These are phyloP conservation scores for Philaenus spumarius DNA, from an alignment of 1,140 invertebrate genomes.

Conservation along the genomic window DNA sequence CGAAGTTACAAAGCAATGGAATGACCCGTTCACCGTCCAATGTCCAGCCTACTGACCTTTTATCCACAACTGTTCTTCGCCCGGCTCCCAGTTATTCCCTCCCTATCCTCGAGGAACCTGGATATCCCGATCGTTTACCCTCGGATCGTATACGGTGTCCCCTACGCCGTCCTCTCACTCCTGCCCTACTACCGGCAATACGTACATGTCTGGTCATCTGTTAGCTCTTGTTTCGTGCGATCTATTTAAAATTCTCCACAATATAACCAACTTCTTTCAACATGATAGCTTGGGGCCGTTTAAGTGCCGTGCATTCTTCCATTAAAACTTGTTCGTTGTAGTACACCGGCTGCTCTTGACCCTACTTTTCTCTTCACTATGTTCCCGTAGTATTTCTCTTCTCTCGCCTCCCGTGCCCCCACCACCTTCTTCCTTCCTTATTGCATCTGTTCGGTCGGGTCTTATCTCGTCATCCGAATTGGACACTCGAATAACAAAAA, in stretches of 20 bases:
- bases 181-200: too few relatives aligned
- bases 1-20: too few relatives aligned
- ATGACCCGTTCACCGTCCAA: too few relatives aligned
- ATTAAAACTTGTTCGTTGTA: slow-evolving; percentile 8
- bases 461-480: neutral
- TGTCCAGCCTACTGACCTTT: too few relatives aligned
- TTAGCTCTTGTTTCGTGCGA: neutral
- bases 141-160: too few relatives aligned
- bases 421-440: neutral
- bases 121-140: too few relatives aligned
- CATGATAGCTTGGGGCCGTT: neutral
- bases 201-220: too few relatives aligned
- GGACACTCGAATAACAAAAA: too few relatives aligned
- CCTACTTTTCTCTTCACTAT: neutral
- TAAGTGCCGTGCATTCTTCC: slow-evolving; percentile 1
- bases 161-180: too few relatives aligned
- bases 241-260: slow-evolving; percentile 12
- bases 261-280: slow-evolving; percentile 2
- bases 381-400: neutral
- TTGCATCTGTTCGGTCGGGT: neutral
- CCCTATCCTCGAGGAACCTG: too few relatives aligned
- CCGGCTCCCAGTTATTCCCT: too few relatives aligned
- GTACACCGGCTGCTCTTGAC: neutral
- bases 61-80: too few relatives aligned
- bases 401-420: neutral